Percentiles rank a stretch among this genome's conserved stretches.
phyloP scores from a whole-genome alignment of 2,888 invertebrate species.

The Spodoptera exigua region DNA sequence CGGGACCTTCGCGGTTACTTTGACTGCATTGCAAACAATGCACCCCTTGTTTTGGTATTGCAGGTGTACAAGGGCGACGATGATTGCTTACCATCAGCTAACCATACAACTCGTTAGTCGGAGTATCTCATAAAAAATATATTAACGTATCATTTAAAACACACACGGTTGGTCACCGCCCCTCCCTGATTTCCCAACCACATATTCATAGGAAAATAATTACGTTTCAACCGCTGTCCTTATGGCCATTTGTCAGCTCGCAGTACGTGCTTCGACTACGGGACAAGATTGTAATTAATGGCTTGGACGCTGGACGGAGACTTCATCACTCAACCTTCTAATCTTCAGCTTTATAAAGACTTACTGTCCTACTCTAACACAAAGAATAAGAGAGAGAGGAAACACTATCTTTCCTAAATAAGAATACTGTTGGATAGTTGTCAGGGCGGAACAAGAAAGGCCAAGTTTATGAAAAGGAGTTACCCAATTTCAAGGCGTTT shows the following conservation, averaged over 20 bases:
- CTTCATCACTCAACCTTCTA: slow-evolving; percentile 45
- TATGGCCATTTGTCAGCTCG: slow-evolving; percentile 65
- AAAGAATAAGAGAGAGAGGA: slow-evolving; percentile 1
- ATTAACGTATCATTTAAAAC: too few relatives aligned
- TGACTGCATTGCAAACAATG: too few relatives aligned
- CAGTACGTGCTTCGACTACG: slow-evolving; percentile 61
- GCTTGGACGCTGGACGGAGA: slow-evolving; percentile 44
- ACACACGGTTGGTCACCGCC: not conserved
- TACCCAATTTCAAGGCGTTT: not conserved
- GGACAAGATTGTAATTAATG: slow-evolving; percentile 62
- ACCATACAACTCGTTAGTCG: too few relatives aligned
- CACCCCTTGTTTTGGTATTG: too few relatives aligned
- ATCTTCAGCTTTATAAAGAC: slow-evolving; percentile 44
- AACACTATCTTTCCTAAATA: slow-evolving; percentile 19
- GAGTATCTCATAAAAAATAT: too few relatives aligned
- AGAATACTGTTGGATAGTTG: slow-evolving; percentile 13
- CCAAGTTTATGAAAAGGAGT: not conserved
- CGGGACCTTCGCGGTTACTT: too few relatives aligned
- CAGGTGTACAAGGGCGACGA: too few relatives aligned
- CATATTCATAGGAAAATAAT: slow-evolving; percentile 57
- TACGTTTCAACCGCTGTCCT: slow-evolving; percentile 59
- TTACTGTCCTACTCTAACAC: slow-evolving; percentile 16
- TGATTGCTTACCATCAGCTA: too few relatives aligned
- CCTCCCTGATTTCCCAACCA: slow-evolving; percentile 29
- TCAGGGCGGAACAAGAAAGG: not conserved